Percentiles rank a stretch among this genome's conserved stretches.
phyloP scores from a whole-genome alignment of 35 echinoderm and acorn worm species.

The Eucidaris tribuloides region DNA sequence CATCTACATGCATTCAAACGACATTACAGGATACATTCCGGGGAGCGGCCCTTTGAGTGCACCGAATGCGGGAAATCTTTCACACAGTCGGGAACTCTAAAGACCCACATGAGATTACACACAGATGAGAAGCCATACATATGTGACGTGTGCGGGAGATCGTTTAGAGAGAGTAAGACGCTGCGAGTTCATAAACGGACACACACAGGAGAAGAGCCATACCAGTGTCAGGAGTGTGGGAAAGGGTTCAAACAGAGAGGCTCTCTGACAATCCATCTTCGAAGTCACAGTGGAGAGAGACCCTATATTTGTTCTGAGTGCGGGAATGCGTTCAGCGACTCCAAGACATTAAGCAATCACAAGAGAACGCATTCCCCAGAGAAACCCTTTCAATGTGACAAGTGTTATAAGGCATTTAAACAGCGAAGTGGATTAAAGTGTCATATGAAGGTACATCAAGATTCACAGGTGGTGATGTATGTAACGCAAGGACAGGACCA shows the following conservation, averaged over 20 bases:
- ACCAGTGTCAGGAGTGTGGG: constrained; percentile 22
- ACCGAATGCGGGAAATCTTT: constrained; percentile 40
- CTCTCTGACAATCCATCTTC: constrained; percentile 9
- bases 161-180: no score
- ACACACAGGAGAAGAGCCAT: constrained; percentile 33
- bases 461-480: no score
- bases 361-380: constrained; percentile 22
- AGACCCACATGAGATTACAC: constrained; percentile 42
- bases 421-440: not conserved
- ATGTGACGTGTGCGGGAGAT: constrained; percentile 50
- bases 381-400: constrained; percentile 32
- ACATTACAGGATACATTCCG: constrained; percentile 49
- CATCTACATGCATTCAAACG: not conserved
- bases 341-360: not conserved
- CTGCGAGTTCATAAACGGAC: not conserved
- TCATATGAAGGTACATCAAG: constrained; percentile 1
- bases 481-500: no score
- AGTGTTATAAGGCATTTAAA: constrained; percentile 19
- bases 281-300: constrained; percentile 38
- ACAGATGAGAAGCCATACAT: constrained; percentile 44
- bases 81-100: constrained; percentile 30
- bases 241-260: constrained; percentile 19
- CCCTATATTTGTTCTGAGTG: constrained; percentile 45
- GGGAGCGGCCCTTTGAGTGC: constrained; percentile 38
- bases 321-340: not conserved